Evolutionary conservation across 2,888 invertebrate species (phyloP), one percentile per base, ranked within the genome.

Genomic region (Sarcophaga subvicina): DNA sequence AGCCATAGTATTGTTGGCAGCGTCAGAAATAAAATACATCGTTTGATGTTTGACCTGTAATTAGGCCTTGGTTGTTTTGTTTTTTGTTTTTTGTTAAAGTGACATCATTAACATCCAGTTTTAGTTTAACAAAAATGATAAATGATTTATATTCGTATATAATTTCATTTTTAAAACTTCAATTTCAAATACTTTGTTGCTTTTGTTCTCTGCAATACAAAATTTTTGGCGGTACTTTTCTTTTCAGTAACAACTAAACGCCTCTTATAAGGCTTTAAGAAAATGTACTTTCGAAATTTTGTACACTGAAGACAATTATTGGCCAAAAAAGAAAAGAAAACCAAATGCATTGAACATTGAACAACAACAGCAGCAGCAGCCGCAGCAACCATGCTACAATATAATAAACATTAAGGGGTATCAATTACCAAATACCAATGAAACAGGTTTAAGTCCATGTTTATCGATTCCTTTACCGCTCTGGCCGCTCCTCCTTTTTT

Each of bases 401-500:
- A 66, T 66, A 71, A 45, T 59, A 45, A 73, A 73, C 59, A 64
- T 69, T 77, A 82, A 67, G 70, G 63, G 27, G 80, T 89, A 88
- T 88, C 88, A 89, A 89, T 89, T 89, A 89, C 88, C 84, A 88
- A 89, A 88, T 88, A 76, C 88, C 88, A 78, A 20, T 72, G 72
- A 77, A 88, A 89, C 88, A 87, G 87, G 86, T 89, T 88, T 87
- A 49, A 83, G 22, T 69, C 54, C 69, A 64, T 75, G 75, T 27
- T 80, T 84, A 76, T 72, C 59, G 71, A 72, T 72, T 77, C 73
- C 54, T 76, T 66, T 25, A 8, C 17, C 22, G 20, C n/a, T 17
- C 54, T 54, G 14, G 54, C 17, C 54, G 17, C 54, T 54, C 17
- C 54, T 54, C 14, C 54, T 14, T 75, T 72, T 54, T 83, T 80